phyloP scores from a whole-genome alignment of 1,140 invertebrate genomes.

The Macrobrachium nipponense region DNA sequence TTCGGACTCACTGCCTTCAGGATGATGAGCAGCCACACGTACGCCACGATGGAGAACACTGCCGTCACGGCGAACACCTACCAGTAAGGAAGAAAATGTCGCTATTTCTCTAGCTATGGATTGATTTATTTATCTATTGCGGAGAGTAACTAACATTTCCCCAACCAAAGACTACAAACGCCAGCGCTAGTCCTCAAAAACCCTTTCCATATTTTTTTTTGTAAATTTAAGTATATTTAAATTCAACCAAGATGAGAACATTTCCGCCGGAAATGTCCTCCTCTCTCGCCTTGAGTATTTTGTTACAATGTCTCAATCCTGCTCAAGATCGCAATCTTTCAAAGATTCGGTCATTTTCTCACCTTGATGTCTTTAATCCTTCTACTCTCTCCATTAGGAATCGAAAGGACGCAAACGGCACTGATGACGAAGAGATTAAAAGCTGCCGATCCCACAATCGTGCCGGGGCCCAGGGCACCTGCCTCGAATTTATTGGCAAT shows the following conservation, averaged over 20 bases:
- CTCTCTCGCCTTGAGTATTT: neutral
- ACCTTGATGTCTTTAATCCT: slow-evolving; percentile 72
- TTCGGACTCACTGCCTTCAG: slow-evolving; percentile 69
- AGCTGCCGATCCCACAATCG: slow-evolving; percentile 78
- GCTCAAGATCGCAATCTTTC: neutral
- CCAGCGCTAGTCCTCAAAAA: too few species aligned
- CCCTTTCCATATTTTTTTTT: too few species aligned
- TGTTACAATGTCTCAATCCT: too few species aligned
- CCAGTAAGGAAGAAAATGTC: neutral
- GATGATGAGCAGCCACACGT: slow-evolving; percentile 77
- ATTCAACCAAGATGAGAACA: neutral
- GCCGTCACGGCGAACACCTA: slow-evolving; percentile 74
- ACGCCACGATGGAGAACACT: slow-evolving; percentile 75
- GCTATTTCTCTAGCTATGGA: neutral
- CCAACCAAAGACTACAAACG: too few species aligned
- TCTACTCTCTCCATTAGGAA: slow-evolving; percentile 71
- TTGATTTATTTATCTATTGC: neutral
- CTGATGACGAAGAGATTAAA: slow-evolving; percentile 76
- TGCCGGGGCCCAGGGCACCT: slow-evolving; percentile 75
- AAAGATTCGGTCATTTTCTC: too few species aligned
- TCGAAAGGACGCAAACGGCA: slow-evolving; percentile 73
- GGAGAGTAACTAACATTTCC: too few species aligned
- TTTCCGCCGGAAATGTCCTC: neutral
- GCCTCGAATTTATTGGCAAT: slow-evolving; percentile 73
- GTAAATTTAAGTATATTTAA: too few species aligned